Evolutionary conservation across 2,888 invertebrate species (phyloP), one percentile per base, ranked within the genome.

Genomic region (Abscondita cerata): DNA sequence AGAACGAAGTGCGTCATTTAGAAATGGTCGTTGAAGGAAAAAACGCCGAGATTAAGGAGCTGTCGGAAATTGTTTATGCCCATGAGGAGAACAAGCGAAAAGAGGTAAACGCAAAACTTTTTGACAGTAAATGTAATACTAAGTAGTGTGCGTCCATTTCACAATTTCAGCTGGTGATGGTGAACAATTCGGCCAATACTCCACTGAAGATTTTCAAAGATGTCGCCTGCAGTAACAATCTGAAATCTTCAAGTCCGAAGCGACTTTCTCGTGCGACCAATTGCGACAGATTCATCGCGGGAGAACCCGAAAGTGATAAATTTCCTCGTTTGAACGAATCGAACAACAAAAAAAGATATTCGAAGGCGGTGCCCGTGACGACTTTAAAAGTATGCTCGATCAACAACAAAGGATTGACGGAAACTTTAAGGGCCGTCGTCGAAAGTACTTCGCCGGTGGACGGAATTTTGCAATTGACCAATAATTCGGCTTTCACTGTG

Each of bases 391-490:
- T 68, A 11, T 52, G 60, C 16, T 19, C 62, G 0, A 18, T 52
- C 9, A 59, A 61, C 12, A 41, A 33, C 8, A 44, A 60, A 15
- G 64, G 64, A 1, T 60, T 41, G 12, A 51, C 15, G 11, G 63
- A 59, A 13, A 50, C 36, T 8, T 47, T 63, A 25, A 63, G 46
- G 16, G 63, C 59, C 6, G 47, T 59, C 16, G 16, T 68, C 12
- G 60, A 64, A n/a, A 57, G 57, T 15, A 59, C 62, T 2, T 44
- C 56, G 8, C 54, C 57, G 13, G 41, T 68, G 5, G 59, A 62
- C 2, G 64, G 66, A 0, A 11, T 54, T 2, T 46, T 66, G 1
- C 53, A 58, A 13, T 46, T 66, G 19, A 63, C 52, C 12, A 59
- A 65, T 52, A 56, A 58, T 1, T 59, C 63, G 1, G 20, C 59